Percentiles rank a stretch among this genome's conserved stretches.
These are phyloP conservation scores for Salvelinus namaycush DNA, from an alignment of 2,113 vertebrate species.

Conservation along the genomic window DNA sequence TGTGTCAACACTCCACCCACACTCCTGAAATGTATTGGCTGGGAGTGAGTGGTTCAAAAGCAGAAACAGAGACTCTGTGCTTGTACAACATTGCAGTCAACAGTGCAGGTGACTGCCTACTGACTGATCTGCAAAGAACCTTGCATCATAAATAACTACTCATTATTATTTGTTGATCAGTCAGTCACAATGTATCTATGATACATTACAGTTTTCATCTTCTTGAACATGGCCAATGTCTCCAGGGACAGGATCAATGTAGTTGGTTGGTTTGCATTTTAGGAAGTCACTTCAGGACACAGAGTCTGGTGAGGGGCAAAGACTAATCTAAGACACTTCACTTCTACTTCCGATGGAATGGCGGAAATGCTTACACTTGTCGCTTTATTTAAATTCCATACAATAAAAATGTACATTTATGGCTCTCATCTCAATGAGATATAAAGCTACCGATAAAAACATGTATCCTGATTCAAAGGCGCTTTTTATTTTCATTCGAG, in stretches of 20 bases:
- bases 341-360: too few relatives aligned
- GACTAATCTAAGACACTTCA: too few relatives aligned
- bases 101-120: too few relatives aligned
- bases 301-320: neutral
- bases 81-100: too few relatives aligned
- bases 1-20: neutral
- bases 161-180: too few relatives aligned
- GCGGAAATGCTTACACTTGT: neutral
- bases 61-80: neutral
- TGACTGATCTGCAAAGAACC: too few relatives aligned
- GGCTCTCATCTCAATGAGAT: neutral
- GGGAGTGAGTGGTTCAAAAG: neutral
- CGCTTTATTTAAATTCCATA: neutral
- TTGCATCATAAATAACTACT: too few relatives aligned
- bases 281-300: constrained; percentile 23
- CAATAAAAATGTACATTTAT: neutral
- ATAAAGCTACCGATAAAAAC: neutral
- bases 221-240: neutral
- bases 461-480: too few relatives aligned
- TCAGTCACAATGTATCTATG: too few relatives aligned
- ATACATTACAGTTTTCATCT: too few relatives aligned
- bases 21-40: constrained; percentile 4
- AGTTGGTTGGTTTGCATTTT: constrained; percentile 26
- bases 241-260: neutral
- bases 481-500: neutral